A percentile compares a stretch with the other conserved stretches of the same genome.
phyloP scores from a whole-genome alignment of 2,797 vertebrate species.

The Anas acuta region DNA sequence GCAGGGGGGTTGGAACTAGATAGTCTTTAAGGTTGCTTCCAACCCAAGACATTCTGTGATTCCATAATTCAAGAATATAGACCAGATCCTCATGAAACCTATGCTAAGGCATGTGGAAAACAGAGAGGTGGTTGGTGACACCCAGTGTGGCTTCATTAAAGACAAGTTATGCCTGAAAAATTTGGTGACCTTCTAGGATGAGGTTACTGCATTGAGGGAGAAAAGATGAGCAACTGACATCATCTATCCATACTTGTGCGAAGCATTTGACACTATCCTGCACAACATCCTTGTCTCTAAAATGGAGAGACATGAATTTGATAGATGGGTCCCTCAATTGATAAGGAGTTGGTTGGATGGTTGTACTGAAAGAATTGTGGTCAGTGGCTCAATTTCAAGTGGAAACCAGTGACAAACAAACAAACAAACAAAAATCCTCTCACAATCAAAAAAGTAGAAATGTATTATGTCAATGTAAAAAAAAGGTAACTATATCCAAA shows the following conservation, averaged over 20 bases:
- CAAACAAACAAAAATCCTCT: background rate
- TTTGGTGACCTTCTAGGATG: background rate
- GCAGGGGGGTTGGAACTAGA: too few relatives aligned
- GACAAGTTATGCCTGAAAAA: too few relatives aligned
- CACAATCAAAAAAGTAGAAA: background rate
- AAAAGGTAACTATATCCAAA: background rate
- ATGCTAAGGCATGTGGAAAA: background rate
- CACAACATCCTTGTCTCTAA: background rate
- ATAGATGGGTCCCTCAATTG: background rate
- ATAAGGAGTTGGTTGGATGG: background rate
- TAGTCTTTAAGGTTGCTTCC: too few relatives aligned
- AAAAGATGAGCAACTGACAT: background rate
- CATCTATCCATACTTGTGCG: background rate
- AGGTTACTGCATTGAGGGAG: too few relatives aligned
- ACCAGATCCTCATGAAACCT: background rate
- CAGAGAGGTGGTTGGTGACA: background rate
- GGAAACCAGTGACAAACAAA: background rate
- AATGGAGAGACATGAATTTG: background rate
- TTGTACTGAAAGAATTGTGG: background rate
- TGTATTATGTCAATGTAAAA: background rate
- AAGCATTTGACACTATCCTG: background rate
- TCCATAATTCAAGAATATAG: background rate
- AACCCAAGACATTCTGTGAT: too few relatives aligned
- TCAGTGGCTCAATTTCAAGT: background rate
- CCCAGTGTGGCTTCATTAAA: background rate